phyloP scores from a whole-genome alignment of 2,888 invertebrate genomes.

The Acronicta psi region DNA sequence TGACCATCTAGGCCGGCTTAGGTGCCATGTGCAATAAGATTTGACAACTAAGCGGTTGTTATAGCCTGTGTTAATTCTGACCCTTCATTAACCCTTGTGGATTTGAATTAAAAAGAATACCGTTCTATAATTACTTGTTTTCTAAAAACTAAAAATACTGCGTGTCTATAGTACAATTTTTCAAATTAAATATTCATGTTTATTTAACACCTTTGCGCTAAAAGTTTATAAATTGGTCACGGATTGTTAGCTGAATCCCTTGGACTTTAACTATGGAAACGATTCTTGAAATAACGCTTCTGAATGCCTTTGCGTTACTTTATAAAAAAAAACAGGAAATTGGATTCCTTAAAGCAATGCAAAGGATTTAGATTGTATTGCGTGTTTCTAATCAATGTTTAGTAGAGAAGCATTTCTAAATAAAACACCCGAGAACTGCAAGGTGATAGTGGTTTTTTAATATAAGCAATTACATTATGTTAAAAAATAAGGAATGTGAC shows the following conservation, averaged over 20 bases:
- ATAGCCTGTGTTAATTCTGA: too few species aligned
- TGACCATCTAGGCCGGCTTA: not conserved
- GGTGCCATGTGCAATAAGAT: too few species aligned
- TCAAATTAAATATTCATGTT: too few species aligned
- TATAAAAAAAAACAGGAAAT: conserved; percentile 65
- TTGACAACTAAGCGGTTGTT: too few species aligned
- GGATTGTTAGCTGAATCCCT: conserved; percentile 63
- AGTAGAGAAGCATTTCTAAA: not conserved
- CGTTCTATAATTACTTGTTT: too few species aligned
- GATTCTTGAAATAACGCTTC: conserved; percentile 69
- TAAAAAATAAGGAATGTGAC: too few species aligned
- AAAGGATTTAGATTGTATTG: conserved; percentile 59
- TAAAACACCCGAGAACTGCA: not conserved
- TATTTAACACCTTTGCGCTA: not conserved
- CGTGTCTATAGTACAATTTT: too few species aligned
- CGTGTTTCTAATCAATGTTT: conserved; percentile 46
- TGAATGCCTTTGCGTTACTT: conserved; percentile 59
- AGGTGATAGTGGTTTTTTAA: not conserved
- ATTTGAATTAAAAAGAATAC: too few species aligned
- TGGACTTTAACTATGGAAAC: conserved; percentile 70
- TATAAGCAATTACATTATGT: too few species aligned
- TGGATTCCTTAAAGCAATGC: conserved; percentile 51
- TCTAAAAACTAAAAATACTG: too few species aligned
- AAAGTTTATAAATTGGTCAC: conserved; percentile 40
- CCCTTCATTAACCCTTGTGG: too few species aligned